Evolutionary conservation across 2,888 invertebrate genomes (phyloP).

Genomic region (Napeogenes sylphis): DNA sequence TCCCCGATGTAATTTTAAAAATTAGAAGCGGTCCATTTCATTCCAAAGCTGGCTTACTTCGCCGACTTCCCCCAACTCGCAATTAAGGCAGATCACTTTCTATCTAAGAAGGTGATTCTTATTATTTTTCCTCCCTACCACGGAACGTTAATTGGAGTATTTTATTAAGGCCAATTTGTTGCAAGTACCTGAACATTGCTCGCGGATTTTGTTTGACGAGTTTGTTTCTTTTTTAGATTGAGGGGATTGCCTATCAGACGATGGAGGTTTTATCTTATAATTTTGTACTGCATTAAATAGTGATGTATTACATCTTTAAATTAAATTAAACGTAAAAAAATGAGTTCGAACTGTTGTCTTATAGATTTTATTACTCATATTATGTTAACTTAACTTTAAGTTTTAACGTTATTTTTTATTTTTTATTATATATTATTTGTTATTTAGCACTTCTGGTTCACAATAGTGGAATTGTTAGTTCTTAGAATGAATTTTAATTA

Average conservation of each 20-base stretch:
- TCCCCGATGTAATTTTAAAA: conserved; percentile 25
- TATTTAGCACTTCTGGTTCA: no score
- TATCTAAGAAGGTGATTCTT: conserved; percentile 66
- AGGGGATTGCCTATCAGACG: conserved; percentile 10
- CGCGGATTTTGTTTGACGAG: conserved; percentile 38
- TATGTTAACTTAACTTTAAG: no score
- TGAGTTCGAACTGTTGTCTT: neutral
- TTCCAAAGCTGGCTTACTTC: conserved; percentile 23
- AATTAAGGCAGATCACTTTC: conserved; percentile 56
- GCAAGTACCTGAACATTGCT: conserved; percentile 66
- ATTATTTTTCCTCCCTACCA: conserved; percentile 58
- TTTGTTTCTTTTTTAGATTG: conserved; percentile 43
- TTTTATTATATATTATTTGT: no score
- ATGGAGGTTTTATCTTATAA: conserved; percentile 5
- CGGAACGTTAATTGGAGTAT: conserved; percentile 68
- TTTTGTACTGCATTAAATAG: no score
- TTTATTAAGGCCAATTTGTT: conserved; percentile 74
- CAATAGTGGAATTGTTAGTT: no score
- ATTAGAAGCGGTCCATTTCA: conserved; percentile 21
- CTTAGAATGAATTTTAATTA: no score
- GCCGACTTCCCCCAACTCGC: conserved; percentile 25
- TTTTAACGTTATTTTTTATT: no score
- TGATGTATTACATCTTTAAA: no score
- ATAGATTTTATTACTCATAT: no score
- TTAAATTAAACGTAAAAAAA: no score